phyloP scores from a whole-genome alignment of 2,888 invertebrate genomes.

The Agrenia bidenticulata region DNA sequence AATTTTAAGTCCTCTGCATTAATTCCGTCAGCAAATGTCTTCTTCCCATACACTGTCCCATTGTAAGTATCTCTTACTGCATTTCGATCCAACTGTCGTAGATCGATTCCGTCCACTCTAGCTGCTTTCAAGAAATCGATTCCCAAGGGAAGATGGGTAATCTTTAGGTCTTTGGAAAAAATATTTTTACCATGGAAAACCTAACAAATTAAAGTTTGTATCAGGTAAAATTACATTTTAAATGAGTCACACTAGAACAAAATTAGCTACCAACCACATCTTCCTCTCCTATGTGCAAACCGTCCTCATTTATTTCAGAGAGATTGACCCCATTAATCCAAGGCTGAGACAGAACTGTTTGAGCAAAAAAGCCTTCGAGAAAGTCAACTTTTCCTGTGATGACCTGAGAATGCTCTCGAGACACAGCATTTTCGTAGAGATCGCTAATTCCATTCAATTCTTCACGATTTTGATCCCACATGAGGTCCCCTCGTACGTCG shows the following conservation, averaged over 20 bases:
- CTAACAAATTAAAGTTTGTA: constrained; percentile 1
- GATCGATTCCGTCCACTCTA: constrained; percentile 25
- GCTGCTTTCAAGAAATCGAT: constrained; percentile 20
- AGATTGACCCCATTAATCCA: constrained; percentile 42
- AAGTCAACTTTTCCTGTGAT: constrained; percentile 37
- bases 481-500: constrained; percentile 29
- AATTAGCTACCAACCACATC: too few species aligned
- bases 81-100: constrained; percentile 26
- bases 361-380: constrained; percentile 23
- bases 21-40: constrained; percentile 18
- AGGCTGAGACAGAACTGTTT: constrained; percentile 4
- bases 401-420: constrained; percentile 21
- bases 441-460: constrained; percentile 27
- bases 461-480: constrained; percentile 24
- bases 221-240: too few species aligned
- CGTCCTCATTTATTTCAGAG: constrained; percentile 36
- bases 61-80: constrained; percentile 19
- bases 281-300: constrained; percentile 11
- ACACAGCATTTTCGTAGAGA: constrained; percentile 37
- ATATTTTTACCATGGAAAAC: too few species aligned
- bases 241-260: too few species aligned
- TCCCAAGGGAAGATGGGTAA: constrained; percentile 1
- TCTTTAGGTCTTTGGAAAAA: too few species aligned
- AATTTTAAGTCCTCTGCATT: background rate
- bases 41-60: constrained; percentile 22